Evolutionary conservation across 2,888 invertebrate genomes (phyloP).

Genomic region (Octodonta nipae): DNA sequence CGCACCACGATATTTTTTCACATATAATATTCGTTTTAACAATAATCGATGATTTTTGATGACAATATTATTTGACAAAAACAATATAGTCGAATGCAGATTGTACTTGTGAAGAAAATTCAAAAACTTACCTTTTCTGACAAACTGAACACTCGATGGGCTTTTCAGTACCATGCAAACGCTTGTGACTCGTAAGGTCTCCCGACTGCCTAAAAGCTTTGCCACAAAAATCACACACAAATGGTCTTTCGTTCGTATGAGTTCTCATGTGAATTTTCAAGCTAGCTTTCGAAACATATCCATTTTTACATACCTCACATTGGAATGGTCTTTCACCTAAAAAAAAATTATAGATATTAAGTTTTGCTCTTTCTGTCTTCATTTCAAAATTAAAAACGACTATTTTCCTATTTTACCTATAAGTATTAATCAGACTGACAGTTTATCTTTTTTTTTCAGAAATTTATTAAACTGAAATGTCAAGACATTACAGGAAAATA

Average conservation of each 20-base stretch:
- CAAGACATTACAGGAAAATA: too few relatives aligned
- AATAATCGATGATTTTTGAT: too few relatives aligned
- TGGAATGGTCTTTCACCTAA: conserved; percentile 35
- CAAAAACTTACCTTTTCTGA: conserved; percentile 29
- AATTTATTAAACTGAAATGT: too few relatives aligned
- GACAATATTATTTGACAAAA: too few relatives aligned
- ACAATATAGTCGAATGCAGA: too few relatives aligned
- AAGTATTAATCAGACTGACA: too few relatives aligned
- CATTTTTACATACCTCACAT: conserved; percentile 36
- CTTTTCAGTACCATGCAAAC: conserved; percentile 36
- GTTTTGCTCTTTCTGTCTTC: too few relatives aligned
- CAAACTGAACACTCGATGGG: conserved; percentile 36
- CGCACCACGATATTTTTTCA: too few relatives aligned
- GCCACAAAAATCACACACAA: conserved; percentile 36
- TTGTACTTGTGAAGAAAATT: conserved; percentile 1
- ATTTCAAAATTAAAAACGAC: neutral
- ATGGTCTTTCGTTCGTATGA: conserved; percentile 37
- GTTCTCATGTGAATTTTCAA: conserved; percentile 38
- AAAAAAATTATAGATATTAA: conserved; percentile 12
- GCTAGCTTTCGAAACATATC: conserved; percentile 36
- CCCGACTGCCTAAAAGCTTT: conserved; percentile 37
- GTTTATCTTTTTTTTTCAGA: too few relatives aligned
- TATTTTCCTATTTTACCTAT: neutral
- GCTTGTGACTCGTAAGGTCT: conserved; percentile 35
- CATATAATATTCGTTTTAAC: too few relatives aligned